These are phyloP conservation scores for Enteromius trimaculatus DNA, from an alignment of 2,797 vertebrate genomes.

Conservation along the genomic window DNA sequence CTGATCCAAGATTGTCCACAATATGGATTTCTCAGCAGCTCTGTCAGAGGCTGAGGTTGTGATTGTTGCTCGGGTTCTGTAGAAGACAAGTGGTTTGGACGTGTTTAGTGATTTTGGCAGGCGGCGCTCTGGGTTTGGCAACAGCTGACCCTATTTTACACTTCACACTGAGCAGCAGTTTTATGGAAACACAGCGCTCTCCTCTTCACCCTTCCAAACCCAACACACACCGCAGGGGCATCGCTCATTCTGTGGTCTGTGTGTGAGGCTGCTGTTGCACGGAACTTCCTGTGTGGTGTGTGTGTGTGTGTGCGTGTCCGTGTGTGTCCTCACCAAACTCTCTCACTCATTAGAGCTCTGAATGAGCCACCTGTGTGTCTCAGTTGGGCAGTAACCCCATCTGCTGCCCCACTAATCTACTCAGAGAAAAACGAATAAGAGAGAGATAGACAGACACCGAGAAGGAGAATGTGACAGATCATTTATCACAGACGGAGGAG, in stretches of 20 bases:
- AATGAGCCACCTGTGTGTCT: conserved; percentile 40
- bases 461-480: conserved; percentile 9
- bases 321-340: neutral
- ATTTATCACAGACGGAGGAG: neutral
- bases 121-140: conserved; percentile 63
- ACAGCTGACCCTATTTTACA: conserved; percentile 66
- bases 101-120: conserved; percentile 69
- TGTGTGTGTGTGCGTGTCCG: conserved; percentile 5
- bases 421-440: neutral
- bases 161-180: conserved; percentile 68
- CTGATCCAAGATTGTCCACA: neutral
- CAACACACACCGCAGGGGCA: conserved; percentile 58
- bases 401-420: conserved; percentile 7
- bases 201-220: conserved; percentile 57
- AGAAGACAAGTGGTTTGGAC: conserved; percentile 53
- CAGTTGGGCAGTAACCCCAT: conserved; percentile 25
- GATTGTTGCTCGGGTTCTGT: conserved; percentile 6
- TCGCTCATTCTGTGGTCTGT: conserved; percentile 57
- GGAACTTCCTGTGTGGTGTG: conserved; percentile 3
- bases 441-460: neutral
- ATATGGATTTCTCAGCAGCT: conserved; percentile 10
- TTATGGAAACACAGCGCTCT: conserved; percentile 51
- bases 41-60: neutral
- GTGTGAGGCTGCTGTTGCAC: conserved; percentile 19
- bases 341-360: conserved; percentile 30